Percentiles rank a stretch among this genome's conserved stretches.
Evolutionary conservation across 2,888 invertebrate genomes (phyloP).

Genomic region (Cancer borealis): DNA sequence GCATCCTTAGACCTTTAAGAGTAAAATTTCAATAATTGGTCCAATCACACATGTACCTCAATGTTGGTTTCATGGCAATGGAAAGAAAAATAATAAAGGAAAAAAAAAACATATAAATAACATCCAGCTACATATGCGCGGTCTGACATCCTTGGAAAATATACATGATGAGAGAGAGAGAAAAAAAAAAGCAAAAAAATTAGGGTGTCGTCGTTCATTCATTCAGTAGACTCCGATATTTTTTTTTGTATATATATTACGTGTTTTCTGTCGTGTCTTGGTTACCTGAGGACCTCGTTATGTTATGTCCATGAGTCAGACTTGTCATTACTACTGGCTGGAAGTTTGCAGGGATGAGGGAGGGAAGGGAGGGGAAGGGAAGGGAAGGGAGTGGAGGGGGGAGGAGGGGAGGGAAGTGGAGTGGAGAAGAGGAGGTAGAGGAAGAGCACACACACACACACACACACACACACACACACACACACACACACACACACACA

Average conservation of each 20-base stretch:
- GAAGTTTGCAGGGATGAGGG: not conserved
- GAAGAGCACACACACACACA: not conserved
- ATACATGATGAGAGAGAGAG: not conserved
- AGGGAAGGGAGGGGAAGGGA: not conserved
- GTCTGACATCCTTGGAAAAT: not conserved
- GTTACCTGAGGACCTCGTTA: not conserved
- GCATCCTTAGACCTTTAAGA: not conserved
- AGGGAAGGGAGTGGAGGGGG: not conserved
- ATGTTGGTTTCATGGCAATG: not conserved
- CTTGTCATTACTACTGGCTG: conserved; percentile 25
- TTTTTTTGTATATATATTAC: not conserved
- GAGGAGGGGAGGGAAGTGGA: not conserved
- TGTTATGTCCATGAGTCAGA: not conserved
- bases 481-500: conserved; percentile 45
- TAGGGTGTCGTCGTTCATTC: conserved; percentile 2
- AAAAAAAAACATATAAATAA: not conserved
- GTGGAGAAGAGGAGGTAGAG: not conserved
- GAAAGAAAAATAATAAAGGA: too few species aligned
- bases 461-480: conserved; percentile 27
- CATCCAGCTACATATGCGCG: not conserved
- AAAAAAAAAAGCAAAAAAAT: not conserved
- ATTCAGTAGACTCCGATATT: conserved; percentile 16
- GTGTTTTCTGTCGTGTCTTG: not conserved
- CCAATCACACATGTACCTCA: not conserved
- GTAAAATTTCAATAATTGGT: conserved; percentile 9